Conservation (phyloP, 2,888 invertebrate species). For the Synergus umbraculus region DNA sequence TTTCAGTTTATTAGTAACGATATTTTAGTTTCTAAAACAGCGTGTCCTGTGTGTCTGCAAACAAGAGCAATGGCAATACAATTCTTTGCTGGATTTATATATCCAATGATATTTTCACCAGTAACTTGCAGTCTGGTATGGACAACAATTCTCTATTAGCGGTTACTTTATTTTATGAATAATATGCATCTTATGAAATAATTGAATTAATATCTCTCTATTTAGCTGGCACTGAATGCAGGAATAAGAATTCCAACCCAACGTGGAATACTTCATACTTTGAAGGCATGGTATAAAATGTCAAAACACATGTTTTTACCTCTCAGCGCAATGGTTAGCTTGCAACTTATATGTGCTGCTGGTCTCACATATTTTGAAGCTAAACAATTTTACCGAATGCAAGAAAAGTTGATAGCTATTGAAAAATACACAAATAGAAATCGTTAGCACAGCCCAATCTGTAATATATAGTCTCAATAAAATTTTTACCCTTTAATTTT, state of each 20-base stretch:
- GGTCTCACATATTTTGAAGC: slow-evolving; percentile 82
- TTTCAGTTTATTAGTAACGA: slow-evolving; percentile 80
- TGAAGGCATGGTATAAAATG: slow-evolving; percentile 79
- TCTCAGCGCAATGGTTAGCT: slow-evolving; percentile 77
- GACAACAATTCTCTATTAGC: slow-evolving; percentile 44
- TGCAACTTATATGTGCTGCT: slow-evolving; percentile 80
- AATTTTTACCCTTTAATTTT: background rate
- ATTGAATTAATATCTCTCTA: slow-evolving; percentile 73
- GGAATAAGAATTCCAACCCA: slow-evolving; percentile 84
- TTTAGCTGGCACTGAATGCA: slow-evolving; percentile 81
- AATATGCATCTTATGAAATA: slow-evolving; percentile 6
- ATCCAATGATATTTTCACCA: slow-evolving; percentile 83
- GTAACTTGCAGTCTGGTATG: slow-evolving; percentile 81
- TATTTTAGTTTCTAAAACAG: slow-evolving; percentile 80
- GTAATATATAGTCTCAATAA: slow-evolving; percentile 26
- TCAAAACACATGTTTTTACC: slow-evolving; percentile 79
- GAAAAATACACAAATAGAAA: no score
- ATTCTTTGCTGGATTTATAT: slow-evolving; percentile 78
- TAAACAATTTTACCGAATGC: slow-evolving; percentile 54
- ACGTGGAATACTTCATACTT: slow-evolving; percentile 79
- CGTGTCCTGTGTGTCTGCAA: slow-evolving; percentile 84
- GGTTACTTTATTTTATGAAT: slow-evolving; percentile 1
- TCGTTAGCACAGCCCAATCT: background rate
- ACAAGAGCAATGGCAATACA: slow-evolving; percentile 81
- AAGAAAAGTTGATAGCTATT: slow-evolving; percentile 6